Evolutionary conservation across 2,113 vertebrate species (phyloP).

Genomic region (Lota lota): DNA sequence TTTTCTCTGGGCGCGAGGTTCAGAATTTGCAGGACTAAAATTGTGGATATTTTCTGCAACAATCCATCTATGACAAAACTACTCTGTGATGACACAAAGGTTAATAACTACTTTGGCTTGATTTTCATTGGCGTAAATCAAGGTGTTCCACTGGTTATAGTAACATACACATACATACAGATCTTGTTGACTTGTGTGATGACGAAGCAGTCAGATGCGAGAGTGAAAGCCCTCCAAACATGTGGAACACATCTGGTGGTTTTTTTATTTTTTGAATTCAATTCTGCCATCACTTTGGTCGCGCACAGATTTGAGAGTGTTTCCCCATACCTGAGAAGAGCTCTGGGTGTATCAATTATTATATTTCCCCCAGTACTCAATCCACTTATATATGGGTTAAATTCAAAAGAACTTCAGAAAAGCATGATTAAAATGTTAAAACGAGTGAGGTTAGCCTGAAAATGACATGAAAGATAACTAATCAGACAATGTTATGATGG

Average conservation of each 20-base stretch:
- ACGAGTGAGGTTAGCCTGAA: neutral
- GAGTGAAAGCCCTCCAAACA: slow-evolving; percentile 61
- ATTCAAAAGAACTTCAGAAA: slow-evolving; percentile 48
- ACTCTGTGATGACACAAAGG: slow-evolving; percentile 44
- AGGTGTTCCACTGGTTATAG: slow-evolving; percentile 20
- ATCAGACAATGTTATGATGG: no score
- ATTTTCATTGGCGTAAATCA: neutral
- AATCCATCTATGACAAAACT: slow-evolving; percentile 58
- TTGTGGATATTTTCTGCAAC: slow-evolving; percentile 63
- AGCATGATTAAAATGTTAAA: slow-evolving; percentile 25
- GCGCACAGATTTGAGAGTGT: slow-evolving; percentile 37
- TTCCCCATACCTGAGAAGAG: slow-evolving; percentile 37
- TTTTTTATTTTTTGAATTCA: slow-evolving; percentile 53
- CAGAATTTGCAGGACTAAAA: slow-evolving; percentile 44
- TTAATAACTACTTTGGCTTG: slow-evolving; percentile 57
- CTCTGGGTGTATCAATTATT: slow-evolving; percentile 48
- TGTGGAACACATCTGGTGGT: slow-evolving; percentile 60
- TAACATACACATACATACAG: slow-evolving; percentile 57
- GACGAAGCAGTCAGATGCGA: slow-evolving; percentile 31
- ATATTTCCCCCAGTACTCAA: slow-evolving; percentile 61
- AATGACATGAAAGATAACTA: no score
- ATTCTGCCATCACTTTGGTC: slow-evolving; percentile 25
- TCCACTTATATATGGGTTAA: slow-evolving; percentile 64
- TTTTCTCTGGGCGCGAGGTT: slow-evolving; percentile 16
- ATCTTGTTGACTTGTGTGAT: slow-evolving; percentile 51